A percentile compares a stretch with the other conserved stretches of the same genome.
These are phyloP conservation scores for Oscheius onirici DNA, from an alignment of 2,888 invertebrate genomes.

Conservation along the genomic window DNA sequence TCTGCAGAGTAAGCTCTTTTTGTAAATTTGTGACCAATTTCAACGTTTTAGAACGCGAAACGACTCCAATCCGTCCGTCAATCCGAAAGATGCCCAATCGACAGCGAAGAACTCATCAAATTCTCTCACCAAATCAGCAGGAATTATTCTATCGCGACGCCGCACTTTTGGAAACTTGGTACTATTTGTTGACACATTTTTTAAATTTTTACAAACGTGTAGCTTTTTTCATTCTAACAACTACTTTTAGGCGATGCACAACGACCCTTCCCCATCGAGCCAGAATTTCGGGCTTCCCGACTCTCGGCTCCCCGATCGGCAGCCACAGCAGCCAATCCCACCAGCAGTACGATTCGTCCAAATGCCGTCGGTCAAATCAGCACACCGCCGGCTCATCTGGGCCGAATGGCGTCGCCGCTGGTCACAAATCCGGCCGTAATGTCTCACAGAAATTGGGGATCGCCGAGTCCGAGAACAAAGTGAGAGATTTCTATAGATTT, in stretches of 20 bases:
- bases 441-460: not conserved
- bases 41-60: slow-evolving; percentile 53
- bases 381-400: slow-evolving; percentile 24
- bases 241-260: slow-evolving; percentile 58
- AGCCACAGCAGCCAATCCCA: slow-evolving; percentile 5
- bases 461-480: slow-evolving; percentile 13
- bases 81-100: slow-evolving; percentile 55
- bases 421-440: not conserved
- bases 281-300: slow-evolving; percentile 57
- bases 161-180: slow-evolving; percentile 63
- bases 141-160: slow-evolving; percentile 62
- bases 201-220: too few relatives aligned
- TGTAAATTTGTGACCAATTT: not conserved
- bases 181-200: too few relatives aligned
- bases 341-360: slow-evolving; percentile 29
- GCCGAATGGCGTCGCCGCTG: slow-evolving; percentile 24
- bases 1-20: slow-evolving; percentile 46
- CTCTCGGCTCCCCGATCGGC: slow-evolving; percentile 37
- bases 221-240: not conserved
- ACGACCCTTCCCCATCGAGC: slow-evolving; percentile 69
- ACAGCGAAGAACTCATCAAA: slow-evolving; percentile 63
- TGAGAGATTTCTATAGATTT: slow-evolving; percentile 2
- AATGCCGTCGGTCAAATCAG: not conserved
- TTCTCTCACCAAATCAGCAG: slow-evolving; percentile 65
- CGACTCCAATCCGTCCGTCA: slow-evolving; percentile 55